Percentiles rank a stretch among this genome's conserved stretches.
Evolutionary conservation across 2,888 invertebrate genomes (phyloP).

Genomic region (Eucera pruinosa): DNA sequence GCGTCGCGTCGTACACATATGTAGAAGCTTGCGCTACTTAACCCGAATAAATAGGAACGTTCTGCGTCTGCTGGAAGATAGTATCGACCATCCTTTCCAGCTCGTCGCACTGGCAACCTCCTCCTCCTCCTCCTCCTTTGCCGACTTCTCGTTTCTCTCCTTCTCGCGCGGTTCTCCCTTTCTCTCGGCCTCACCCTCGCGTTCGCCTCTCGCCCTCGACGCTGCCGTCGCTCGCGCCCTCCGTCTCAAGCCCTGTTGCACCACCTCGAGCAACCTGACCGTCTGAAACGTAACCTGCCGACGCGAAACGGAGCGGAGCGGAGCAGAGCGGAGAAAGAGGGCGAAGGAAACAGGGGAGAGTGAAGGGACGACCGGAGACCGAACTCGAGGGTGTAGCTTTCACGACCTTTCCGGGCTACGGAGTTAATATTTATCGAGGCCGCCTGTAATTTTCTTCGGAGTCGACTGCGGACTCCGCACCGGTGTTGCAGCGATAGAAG

Average conservation of each 20-base stretch:
- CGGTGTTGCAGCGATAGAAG: constrained; percentile 8
- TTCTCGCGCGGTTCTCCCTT: not conserved
- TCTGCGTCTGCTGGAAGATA: constrained; percentile 54
- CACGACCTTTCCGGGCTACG: constrained; percentile 60
- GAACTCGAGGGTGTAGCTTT: constrained; percentile 58
- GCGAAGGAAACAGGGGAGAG: constrained; percentile 24
- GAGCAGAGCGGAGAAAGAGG: constrained; percentile 44
- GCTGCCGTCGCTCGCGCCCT: constrained; percentile 15
- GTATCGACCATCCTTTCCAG: constrained; percentile 66
- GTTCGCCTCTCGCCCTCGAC: not conserved
- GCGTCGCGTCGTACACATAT: not conserved
- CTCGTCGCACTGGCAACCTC: constrained; percentile 48
- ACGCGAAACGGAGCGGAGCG: constrained; percentile 1
- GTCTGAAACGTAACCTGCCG: constrained; percentile 52
- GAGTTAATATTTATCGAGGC: constrained; percentile 73
- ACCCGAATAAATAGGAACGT: constrained; percentile 68
- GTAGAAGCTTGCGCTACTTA: constrained; percentile 55
- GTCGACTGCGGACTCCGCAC: constrained; percentile 30
- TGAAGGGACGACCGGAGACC: constrained; percentile 28
- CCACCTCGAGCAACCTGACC: constrained; percentile 51
- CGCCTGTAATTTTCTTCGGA: constrained; percentile 68
- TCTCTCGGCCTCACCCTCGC: not conserved
- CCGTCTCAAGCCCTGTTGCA: constrained; percentile 42
- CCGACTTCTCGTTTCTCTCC: not conserved
- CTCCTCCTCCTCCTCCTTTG: not conserved